Evolutionary conservation across 2,888 invertebrate species (phyloP).

Genomic region (Cyaniris semiargus): DNA sequence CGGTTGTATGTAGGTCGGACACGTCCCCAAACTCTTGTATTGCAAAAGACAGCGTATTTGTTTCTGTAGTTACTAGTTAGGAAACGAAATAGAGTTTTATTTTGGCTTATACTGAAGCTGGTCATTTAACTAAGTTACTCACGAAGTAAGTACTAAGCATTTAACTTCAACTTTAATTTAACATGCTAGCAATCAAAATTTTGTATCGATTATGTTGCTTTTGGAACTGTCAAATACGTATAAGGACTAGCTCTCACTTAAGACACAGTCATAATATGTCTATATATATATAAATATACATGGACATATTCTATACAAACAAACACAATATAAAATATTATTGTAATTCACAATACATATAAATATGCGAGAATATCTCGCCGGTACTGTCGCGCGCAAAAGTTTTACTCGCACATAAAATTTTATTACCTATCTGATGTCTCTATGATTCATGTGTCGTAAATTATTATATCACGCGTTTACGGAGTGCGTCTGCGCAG

Average conservation of each 20-base stretch:
- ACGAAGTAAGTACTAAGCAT: background rate
- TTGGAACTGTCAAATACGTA: too few species aligned
- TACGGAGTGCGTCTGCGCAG: constrained; percentile 64
- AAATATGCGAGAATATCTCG: background rate
- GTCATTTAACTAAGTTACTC: background rate
- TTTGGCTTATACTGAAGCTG: background rate
- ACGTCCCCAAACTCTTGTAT: constrained; percentile 73
- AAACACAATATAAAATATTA: background rate
- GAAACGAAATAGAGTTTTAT: background rate
- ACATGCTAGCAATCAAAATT: background rate
- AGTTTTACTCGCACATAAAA: constrained; percentile 1
- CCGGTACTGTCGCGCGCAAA: background rate
- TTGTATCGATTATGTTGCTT: too few species aligned
- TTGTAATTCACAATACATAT: background rate
- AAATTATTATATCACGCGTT: constrained; percentile 43
- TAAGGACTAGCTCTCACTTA: too few species aligned
- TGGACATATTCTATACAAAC: too few species aligned
- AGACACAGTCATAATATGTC: too few species aligned
- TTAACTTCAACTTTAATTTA: too few species aligned
- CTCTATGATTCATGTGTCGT: constrained; percentile 22
- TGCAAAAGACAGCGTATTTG: constrained; percentile 54
- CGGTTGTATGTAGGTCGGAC: constrained; percentile 62
- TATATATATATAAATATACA: background rate
- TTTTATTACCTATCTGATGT: constrained; percentile 17
- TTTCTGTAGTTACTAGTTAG: constrained; percentile 51